Evolutionary conservation across 2,797 vertebrate species (phyloP).

Genomic region (Spondyliosoma cantharus): DNA sequence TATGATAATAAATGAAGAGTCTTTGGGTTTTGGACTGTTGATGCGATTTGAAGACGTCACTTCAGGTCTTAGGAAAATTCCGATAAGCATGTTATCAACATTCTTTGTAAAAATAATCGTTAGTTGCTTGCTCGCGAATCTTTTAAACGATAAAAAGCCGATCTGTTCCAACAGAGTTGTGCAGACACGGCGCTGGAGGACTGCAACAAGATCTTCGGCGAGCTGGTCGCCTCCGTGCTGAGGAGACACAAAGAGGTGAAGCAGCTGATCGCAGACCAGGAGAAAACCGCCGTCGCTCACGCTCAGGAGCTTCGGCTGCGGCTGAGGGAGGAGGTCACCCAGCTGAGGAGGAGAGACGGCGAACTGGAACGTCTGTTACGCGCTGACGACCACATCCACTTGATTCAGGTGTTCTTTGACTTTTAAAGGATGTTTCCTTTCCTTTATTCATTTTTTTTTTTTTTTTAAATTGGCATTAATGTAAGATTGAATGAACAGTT

Average conservation of each 20-base stretch:
- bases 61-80: no score
- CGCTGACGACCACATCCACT: conserved; percentile 5
- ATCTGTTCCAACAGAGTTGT: conserved; percentile 14
- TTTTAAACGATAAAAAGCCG: no score
- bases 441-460: no score
- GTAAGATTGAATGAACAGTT: no score
- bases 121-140: no score
- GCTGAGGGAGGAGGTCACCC: conserved; percentile 16
- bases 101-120: no score
- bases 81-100: no score
- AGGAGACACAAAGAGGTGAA: neutral
- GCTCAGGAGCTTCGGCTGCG: neutral
- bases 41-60: no score
- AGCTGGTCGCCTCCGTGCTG: conserved; percentile 16
- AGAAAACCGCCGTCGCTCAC: neutral
- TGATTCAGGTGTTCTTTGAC: conserved; percentile 21
- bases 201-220: conserved; percentile 5
- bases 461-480: no score
- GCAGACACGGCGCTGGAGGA: neutral
- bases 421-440: neutral
- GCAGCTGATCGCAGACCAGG: conserved; percentile 26
- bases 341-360: neutral
- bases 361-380: neutral
- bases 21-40: no score
- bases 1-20: no score